Conservation (phyloP, 2,888 invertebrate species). For the Acanthosepion esculentum region DNA sequence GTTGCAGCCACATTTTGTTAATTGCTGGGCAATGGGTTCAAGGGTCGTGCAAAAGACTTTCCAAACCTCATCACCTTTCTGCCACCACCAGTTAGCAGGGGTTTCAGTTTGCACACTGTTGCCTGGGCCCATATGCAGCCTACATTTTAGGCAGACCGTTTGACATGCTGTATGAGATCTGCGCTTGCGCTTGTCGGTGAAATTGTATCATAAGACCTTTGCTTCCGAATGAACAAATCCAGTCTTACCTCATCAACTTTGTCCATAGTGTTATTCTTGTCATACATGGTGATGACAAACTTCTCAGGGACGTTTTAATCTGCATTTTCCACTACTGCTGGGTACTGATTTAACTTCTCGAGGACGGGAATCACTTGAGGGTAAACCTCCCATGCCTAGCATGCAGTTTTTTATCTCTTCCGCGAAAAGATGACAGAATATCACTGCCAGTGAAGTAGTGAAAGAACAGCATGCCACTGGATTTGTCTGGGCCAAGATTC, state of each 20-base stretch:
- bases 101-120: constrained; percentile 25
- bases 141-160: constrained; percentile 54
- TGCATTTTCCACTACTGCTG: no score
- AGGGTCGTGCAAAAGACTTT: constrained; percentile 52
- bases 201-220: constrained; percentile 48
- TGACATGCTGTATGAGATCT: constrained; percentile 53
- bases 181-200: constrained; percentile 53
- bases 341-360: no score
- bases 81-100: constrained; percentile 52
- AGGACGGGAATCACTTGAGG: no score
- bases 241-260: no score
- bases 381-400: background rate
- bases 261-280: no score
- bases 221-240: no score
- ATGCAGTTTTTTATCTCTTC: constrained; percentile 57
- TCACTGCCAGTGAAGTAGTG: constrained; percentile 61
- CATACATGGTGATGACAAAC: no score
- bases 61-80: constrained; percentile 51
- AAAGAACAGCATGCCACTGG: constrained; percentile 51
- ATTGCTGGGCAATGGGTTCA: constrained; percentile 53
- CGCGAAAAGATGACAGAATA: constrained; percentile 55
- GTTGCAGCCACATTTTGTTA: constrained; percentile 54
- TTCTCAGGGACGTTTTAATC: no score
- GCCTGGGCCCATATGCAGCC: constrained; percentile 52
- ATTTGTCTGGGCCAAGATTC: no score